Base-by-base conservation (phyloP, 2,113 vertebrate genomes). In the Condylura cristata region DNA sequence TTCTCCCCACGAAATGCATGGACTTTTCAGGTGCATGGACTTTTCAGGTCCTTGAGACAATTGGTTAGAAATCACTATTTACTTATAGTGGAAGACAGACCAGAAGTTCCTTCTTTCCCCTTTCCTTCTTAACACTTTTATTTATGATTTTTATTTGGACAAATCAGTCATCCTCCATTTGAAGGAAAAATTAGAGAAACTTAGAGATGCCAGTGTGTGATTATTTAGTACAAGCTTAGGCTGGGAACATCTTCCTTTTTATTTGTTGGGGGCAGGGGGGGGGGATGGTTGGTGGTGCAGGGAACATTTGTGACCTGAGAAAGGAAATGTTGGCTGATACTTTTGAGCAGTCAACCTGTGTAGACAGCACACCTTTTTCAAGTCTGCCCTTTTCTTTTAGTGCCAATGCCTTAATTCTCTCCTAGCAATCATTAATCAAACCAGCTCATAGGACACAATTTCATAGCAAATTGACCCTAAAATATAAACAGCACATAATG, bases 31-130 rank as follows among this genome's bases (percentile, higher is more conserved):
- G 51, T 84, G 18, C 0, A 39, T 6, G 18, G 70, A 79, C n/a
- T 72, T 68, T 82, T 66, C 10, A 74, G 63, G 51, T 84, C 68
- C 44, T 41, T 60, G 70, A 65, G 32, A 34, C 18, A 68, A 86
- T 70, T 53, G 20, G 44, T 65, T 75, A 68, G 65, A 78, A 93
- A 92, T 39, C 20, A 87, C 32, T 46, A 92, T 90, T 96, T 92
- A 44, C 44, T 91, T 86, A 86, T 2, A 61, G 6, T 76, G 30
- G 39, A 86, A 87, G 61, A 63, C 63, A 84, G 71, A 53, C 30
- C 2, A 75, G 16, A 96, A 66, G 17, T 71, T 16, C 24, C 61
- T 88, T 76, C 6, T 61, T 11, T 10, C 32, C 53, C 8, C 0
- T 17, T 82, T 80, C 91, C 26, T 76, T 71, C 87, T 86, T 72